phyloP scores from a whole-genome alignment of 2,113 vertebrate species.

The Pteronura brasiliensis region DNA sequence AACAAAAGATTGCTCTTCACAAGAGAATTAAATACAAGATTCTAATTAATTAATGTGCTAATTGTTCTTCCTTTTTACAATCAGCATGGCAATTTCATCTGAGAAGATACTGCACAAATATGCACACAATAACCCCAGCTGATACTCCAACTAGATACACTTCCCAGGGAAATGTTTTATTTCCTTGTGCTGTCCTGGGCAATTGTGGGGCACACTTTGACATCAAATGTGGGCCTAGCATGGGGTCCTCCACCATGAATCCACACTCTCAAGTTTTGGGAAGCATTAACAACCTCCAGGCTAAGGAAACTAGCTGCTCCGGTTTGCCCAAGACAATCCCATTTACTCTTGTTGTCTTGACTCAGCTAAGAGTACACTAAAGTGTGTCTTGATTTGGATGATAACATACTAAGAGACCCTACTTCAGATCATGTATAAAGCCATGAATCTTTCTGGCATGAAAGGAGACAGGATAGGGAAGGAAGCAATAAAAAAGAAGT shows the following conservation, averaged over 20 bases:
- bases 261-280: background rate
- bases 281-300: background rate
- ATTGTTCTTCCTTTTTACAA: constrained; percentile 35
- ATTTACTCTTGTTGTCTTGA: background rate
- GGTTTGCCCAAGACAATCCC: background rate
- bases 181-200: background rate
- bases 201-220: background rate
- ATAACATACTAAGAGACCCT: background rate
- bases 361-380: background rate
- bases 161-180: background rate
- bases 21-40: constrained; percentile 46
- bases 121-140: background rate
- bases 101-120: constrained; percentile 30
- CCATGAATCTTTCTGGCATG: background rate
- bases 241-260: background rate
- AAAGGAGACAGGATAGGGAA: background rate
- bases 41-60: constrained; percentile 60
- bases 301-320: background rate
- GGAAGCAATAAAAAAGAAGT: background rate
- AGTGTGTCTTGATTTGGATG: background rate
- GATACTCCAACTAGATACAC: background rate
- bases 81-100: background rate
- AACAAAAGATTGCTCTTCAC: constrained; percentile 54
- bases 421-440: background rate
- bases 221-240: background rate